phyloP scores from a whole-genome alignment of 2,113 vertebrate genomes.

The Leptodactylus fuscus region DNA sequence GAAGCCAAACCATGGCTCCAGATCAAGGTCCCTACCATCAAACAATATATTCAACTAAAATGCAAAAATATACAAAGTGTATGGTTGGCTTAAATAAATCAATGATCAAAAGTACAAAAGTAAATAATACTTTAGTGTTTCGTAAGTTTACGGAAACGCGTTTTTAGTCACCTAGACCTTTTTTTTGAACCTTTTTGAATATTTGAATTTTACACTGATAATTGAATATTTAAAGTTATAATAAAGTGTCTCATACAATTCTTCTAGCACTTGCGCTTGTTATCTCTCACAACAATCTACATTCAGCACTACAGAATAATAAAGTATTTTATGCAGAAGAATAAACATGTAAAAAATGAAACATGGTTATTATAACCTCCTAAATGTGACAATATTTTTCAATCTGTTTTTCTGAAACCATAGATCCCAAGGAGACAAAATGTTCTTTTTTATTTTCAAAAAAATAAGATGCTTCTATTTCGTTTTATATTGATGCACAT shows the following conservation, averaged over 20 bases:
- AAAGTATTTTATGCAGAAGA: not conserved
- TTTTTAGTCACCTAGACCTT: too few relatives aligned
- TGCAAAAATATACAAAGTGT: too few relatives aligned
- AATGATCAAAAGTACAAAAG: too few relatives aligned
- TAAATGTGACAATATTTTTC: constrained; percentile 26
- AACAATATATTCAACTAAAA: too few relatives aligned
- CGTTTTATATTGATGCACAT: not conserved
- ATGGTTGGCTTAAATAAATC: too few relatives aligned
- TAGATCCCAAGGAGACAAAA: not conserved
- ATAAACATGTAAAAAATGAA: constrained; percentile 3
- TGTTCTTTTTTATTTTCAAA: not conserved
- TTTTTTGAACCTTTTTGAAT: too few relatives aligned
- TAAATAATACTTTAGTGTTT: too few relatives aligned
- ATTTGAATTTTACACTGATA: too few relatives aligned
- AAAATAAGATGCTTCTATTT: not conserved
- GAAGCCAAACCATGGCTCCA: too few relatives aligned
- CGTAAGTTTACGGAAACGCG: too few relatives aligned
- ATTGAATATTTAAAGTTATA: too few relatives aligned
- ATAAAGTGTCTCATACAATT: not conserved
- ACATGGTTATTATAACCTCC: not conserved
- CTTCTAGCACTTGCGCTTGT: not conserved
- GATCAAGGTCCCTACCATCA: too few relatives aligned
- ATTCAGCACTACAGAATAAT: not conserved
- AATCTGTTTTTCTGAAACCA: not conserved
- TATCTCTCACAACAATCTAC: not conserved